These are phyloP conservation scores for Phymorhynchus buccinoides DNA, from an alignment of 1,140 invertebrate species.

Conservation along the genomic window DNA sequence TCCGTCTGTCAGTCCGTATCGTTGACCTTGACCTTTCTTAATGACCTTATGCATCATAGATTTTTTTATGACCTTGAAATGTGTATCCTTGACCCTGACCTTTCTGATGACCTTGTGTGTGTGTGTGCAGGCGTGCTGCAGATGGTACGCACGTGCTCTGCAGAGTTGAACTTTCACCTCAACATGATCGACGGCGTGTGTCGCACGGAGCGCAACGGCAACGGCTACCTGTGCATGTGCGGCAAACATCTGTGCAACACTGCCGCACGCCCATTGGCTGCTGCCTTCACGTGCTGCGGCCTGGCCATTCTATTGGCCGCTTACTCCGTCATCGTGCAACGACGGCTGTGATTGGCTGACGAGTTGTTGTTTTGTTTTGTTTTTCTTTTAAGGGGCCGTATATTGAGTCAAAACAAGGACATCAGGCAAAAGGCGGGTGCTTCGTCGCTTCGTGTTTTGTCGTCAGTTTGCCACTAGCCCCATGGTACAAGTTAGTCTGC, in stretches of 20 bases:
- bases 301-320: conserved; percentile 29
- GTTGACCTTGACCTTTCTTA: not conserved
- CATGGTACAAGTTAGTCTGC: no score
- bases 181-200: conserved; percentile 65
- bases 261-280: not conserved
- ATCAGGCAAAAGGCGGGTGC: no score
- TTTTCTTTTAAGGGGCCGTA: no score
- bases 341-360: conserved; percentile 17
- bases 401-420: no score
- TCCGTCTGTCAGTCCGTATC: not conserved
- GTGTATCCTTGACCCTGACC: not conserved
- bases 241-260: conserved; percentile 63
- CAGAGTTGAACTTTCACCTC: conserved; percentile 58
- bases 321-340: conserved; percentile 24
- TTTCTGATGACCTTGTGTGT: no score
- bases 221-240: conserved; percentile 66
- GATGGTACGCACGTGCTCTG: conserved; percentile 60
- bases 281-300: not conserved
- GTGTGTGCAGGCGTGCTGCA: conserved; percentile 54
- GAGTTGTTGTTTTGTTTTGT: not conserved
- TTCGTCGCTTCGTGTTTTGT: no score
- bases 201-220: conserved; percentile 61
- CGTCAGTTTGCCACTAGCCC: no score
- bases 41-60: no score
- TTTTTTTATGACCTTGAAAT: not conserved